Percentiles rank a stretch among this genome's conserved stretches.
Evolutionary conservation across 2,888 invertebrate species (phyloP).

Genomic region (Sisyra nigra): DNA sequence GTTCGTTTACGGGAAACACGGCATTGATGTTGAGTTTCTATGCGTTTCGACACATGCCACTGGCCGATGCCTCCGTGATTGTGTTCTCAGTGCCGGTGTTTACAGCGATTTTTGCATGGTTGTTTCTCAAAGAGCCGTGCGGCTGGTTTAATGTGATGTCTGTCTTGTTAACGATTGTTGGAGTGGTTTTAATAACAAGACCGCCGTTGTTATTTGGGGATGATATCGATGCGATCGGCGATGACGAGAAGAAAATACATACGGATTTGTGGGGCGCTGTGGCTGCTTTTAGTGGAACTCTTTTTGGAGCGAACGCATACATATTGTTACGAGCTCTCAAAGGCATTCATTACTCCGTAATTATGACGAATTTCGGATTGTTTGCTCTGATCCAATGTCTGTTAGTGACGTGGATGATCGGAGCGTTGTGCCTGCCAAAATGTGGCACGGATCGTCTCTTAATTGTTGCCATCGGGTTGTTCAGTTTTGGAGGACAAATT

Average conservation of each 20-base stretch:
- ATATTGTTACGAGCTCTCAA: conserved; percentile 71
- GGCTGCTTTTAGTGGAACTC: conserved; percentile 70
- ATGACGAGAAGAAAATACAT: conserved; percentile 28
- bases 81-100: conserved; percentile 88
- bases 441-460: conserved; percentile 68
- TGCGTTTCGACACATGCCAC: conserved; percentile 79
- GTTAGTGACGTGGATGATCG: conserved; percentile 55
- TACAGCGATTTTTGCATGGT: conserved; percentile 74
- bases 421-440: conserved; percentile 67
- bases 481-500: conserved; percentile 81
- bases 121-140: conserved; percentile 78
- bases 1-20: conserved; percentile 75
- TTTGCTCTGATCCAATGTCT: conserved; percentile 71
- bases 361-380: conserved; percentile 78
- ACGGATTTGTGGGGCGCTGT: conserved; percentile 61
- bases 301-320: conserved; percentile 81
- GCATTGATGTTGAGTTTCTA: conserved; percentile 82
- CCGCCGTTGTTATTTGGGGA: conserved; percentile 71
- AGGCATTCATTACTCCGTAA: conserved; percentile 77
- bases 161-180: conserved; percentile 66
- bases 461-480: conserved; percentile 65
- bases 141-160: conserved; percentile 73
- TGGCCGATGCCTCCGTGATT: conserved; percentile 81
- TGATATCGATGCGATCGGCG: conserved; percentile 35
- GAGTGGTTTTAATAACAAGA: conserved; percentile 73